phyloP scores from a whole-genome alignment of 2,797 vertebrate genomes.

The Melanotaenia boesemani region DNA sequence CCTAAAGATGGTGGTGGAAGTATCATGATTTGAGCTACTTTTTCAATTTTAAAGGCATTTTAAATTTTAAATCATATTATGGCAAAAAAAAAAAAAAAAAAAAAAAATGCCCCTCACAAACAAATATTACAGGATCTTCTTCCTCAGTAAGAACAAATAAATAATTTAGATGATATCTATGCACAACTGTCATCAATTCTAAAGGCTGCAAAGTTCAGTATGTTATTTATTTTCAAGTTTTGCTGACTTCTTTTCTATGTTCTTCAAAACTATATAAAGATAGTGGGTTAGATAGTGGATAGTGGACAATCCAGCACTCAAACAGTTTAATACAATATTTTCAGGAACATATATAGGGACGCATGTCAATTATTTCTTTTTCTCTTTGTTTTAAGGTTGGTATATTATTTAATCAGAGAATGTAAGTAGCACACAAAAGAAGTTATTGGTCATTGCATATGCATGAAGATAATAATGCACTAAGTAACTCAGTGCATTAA shows the following conservation, averaged over 20 bases:
- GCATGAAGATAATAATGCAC: constrained; percentile 42
- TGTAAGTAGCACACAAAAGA: not conserved
- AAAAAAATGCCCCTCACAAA: no score
- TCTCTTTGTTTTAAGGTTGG: not conserved
- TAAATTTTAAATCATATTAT: no score
- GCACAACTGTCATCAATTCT: no score
- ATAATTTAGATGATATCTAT: no score
- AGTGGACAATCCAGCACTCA: not conserved
- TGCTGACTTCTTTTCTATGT: not conserved
- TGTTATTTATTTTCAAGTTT: not conserved
- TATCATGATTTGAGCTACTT: not conserved
- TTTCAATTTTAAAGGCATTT: no score
- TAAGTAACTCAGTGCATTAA: constrained; percentile 36
- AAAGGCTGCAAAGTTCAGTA: not conserved
- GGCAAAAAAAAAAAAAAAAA: no score
- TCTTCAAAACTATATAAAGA: not conserved
- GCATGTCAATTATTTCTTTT: not conserved
- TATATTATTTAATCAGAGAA: not conserved
- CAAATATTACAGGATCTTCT: no score
- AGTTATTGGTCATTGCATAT: not conserved
- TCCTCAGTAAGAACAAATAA: no score
- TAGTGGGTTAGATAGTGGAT: not conserved
- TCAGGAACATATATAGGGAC: not conserved
- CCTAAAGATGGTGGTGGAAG: not conserved
- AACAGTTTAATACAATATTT: not conserved